Conservation (phyloP, 2,113 vertebrate genomes). For the Jacana jacana region DNA sequence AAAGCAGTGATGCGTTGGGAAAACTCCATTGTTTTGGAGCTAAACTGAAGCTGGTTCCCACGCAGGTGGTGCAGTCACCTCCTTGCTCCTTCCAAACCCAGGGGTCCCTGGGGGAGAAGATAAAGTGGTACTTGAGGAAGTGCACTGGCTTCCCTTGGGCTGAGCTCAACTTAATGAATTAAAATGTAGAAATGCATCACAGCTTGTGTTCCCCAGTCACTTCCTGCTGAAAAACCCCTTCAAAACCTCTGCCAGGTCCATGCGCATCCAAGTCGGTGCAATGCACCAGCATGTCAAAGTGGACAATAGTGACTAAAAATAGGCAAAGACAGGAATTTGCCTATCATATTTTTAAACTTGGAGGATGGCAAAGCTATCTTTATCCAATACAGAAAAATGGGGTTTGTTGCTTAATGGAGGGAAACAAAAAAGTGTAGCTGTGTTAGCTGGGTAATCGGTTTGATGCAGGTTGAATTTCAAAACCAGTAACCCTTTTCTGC, state of each 20-base stretch:
- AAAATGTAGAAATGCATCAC: neutral
- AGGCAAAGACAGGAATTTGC: constrained; percentile 66
- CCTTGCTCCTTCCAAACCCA: neutral
- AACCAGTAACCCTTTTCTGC: neutral
- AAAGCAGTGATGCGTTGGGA: neutral
- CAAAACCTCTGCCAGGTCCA: neutral
- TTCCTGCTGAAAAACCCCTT: neutral
- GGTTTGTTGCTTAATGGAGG: constrained; percentile 21
- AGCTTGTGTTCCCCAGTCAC: neutral
- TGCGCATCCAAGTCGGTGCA: neutral
- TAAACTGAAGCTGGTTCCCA: neutral
- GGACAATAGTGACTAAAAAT: constrained; percentile 80
- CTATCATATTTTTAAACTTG: constrained; percentile 54
- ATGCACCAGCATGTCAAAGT: neutral
- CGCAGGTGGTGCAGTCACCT: accelerated
- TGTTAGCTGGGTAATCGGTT: neutral
- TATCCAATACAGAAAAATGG: constrained; percentile 54
- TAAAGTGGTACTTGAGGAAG: neutral
- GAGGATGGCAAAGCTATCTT: constrained; percentile 68
- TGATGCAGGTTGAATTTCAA: neutral
- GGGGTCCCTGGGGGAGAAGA: neutral
- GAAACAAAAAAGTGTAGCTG: neutral
- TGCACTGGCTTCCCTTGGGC: neutral
- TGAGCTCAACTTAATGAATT: neutral
- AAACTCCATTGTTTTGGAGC: neutral